Percentiles rank a stretch among this genome's conserved stretches.
phyloP scores from a whole-genome alignment of 2,797 vertebrate genomes.

The Cirrhinus mrigala region DNA sequence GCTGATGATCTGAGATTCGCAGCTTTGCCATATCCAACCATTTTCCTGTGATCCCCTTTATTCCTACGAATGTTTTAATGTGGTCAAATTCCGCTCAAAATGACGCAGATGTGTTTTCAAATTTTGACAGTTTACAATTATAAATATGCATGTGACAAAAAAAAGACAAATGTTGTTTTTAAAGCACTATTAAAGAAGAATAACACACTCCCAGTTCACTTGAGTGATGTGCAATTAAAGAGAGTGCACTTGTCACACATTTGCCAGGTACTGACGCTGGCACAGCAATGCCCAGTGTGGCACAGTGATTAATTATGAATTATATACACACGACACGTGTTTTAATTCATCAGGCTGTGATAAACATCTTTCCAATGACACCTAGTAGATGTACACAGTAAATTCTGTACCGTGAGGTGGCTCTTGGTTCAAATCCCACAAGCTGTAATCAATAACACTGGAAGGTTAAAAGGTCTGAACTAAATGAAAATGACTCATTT shows the following conservation, averaged over 20 bases:
- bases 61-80: background rate
- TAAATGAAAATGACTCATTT: background rate
- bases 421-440: background rate
- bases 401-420: background rate
- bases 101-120: background rate
- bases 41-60: background rate
- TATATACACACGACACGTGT: background rate
- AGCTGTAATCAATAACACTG: background rate
- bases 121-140: background rate
- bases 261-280: background rate
- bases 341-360: background rate
- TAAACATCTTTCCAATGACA: background rate
- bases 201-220: background rate
- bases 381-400: background rate
- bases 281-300: background rate
- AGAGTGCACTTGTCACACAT: constrained; percentile 15
- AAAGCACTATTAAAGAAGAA: background rate
- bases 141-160: background rate
- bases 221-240: constrained; percentile 30
- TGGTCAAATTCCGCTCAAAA: background rate
- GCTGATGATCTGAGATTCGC: background rate
- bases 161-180: background rate
- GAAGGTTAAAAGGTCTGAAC: background rate
- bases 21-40: background rate
- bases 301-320: constrained; percentile 10